Evolutionary conservation across 1,140 invertebrate species (phyloP).

Genomic region (Drosophila biarmipes): DNA sequence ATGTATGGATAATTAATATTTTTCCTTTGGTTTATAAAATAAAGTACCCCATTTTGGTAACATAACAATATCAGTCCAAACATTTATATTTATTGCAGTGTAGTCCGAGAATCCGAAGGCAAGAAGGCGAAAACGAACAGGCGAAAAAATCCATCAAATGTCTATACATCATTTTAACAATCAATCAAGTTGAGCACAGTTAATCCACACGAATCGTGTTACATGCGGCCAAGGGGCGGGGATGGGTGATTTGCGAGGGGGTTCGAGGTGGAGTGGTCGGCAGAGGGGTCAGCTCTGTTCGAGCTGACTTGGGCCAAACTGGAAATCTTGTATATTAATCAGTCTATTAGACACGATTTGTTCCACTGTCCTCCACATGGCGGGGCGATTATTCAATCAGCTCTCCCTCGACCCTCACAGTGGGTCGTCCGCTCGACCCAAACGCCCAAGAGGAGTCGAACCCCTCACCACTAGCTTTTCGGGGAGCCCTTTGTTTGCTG

Average conservation of each 20-base stretch:
- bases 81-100: not conserved
- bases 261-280: slow-evolving; percentile 10
- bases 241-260: not conserved
- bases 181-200: slow-evolving; percentile 80
- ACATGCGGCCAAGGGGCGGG: slow-evolving; percentile 51
- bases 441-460: slow-evolving; percentile 20
- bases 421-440: slow-evolving; percentile 52
- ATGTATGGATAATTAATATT: too few relatives aligned
- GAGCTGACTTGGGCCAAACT: slow-evolving; percentile 65
- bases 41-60: too few relatives aligned
- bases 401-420: slow-evolving; percentile 36
- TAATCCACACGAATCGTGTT: slow-evolving; percentile 79
- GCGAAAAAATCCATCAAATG: slow-evolving; percentile 66
- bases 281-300: slow-evolving; percentile 26
- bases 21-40: too few relatives aligned
- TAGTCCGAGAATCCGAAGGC: slow-evolving; percentile 5
- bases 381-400: slow-evolving; percentile 77
- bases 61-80: too few relatives aligned
- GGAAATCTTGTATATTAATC: slow-evolving; percentile 81
- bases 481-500: slow-evolving; percentile 7
- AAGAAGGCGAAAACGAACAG: slow-evolving; percentile 32
- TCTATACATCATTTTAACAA: slow-evolving; percentile 80
- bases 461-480: not conserved
- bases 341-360: slow-evolving; percentile 81
- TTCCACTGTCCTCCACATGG: slow-evolving; percentile 60